These are phyloP conservation scores for zebrafish (Danio rerio) DNA, from an alignment of 2,113 vertebrate species.

Conservation along the genomic window GRCz12tu NC_133193.1:3375001-3375500, in stretches of 20 bases:
- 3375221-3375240: neutral
- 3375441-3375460: neutral
- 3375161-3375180: neutral
- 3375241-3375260: neutral
- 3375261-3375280: neutral
- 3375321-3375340: neutral
- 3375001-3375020: no score
- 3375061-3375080: no score
- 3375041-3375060: no score
- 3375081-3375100: no score
- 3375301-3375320: neutral
- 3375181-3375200: neutral
- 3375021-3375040: no score
- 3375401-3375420: conserved; percentile 24
- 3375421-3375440: conserved; percentile 21
- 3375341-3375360: neutral
- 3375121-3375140: no score
- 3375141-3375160: no score
- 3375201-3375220: neutral
- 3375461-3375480: conserved; percentile 6
- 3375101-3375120: no score
- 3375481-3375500: neutral
- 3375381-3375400: neutral
- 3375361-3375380: neutral
- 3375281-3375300: neutral